phyloP scores from a whole-genome alignment of 1,140 invertebrate species.

The Plutomurus gul region DNA sequence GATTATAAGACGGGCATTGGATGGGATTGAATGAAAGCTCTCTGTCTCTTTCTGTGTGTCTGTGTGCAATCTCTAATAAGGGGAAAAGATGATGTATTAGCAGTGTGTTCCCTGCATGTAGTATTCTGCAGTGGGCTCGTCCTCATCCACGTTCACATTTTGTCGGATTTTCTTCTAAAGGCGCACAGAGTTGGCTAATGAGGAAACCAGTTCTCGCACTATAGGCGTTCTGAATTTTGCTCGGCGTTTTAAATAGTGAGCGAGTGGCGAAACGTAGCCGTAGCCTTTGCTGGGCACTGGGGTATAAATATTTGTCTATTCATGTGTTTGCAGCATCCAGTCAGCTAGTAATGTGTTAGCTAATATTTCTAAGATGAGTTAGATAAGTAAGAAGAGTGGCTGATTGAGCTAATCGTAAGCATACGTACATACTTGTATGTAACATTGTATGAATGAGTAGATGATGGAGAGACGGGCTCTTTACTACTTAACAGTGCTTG shows the following conservation, averaged over 20 bases:
- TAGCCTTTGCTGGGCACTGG: no score
- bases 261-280: background rate
- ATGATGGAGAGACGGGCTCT: no score
- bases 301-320: no score
- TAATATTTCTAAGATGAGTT: no score
- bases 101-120: background rate
- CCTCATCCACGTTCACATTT: background rate
- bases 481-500: no score
- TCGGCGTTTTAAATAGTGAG: background rate
- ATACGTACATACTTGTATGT: no score
- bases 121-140: background rate
- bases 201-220: constrained; percentile 32
- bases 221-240: constrained; percentile 18
- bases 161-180: background rate
- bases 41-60: background rate
- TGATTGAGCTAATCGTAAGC: no score
- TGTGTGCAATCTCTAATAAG: constrained; percentile 23
- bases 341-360: no score
- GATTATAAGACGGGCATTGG: background rate
- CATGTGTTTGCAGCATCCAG: no score
- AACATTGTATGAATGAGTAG: no score
- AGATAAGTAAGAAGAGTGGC: no score
- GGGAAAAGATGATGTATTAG: constrained; percentile 20
- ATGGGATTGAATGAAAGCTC: background rate
- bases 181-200: background rate